These are phyloP conservation scores for Branchellion lobata DNA, from an alignment of 2,888 invertebrate species.

Conservation along the genomic window DNA sequence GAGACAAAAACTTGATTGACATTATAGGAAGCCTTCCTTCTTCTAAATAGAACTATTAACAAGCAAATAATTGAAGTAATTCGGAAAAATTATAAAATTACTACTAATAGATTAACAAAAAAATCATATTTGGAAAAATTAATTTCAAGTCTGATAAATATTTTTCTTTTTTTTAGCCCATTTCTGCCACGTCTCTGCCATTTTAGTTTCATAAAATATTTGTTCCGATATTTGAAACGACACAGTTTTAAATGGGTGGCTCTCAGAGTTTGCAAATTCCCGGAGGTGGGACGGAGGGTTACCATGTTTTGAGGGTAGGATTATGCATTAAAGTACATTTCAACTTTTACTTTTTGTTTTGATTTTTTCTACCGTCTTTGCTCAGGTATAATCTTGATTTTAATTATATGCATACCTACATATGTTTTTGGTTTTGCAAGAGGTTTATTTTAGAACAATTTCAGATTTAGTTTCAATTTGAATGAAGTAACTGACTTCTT, in stretches of 20 bases:
- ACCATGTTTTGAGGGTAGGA: slow-evolving; percentile 61
- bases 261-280: slow-evolving; percentile 54
- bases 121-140: too few species aligned
- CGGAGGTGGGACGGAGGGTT: slow-evolving; percentile 62
- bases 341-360: neutral
- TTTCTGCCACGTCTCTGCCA: slow-evolving; percentile 25
- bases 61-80: neutral
- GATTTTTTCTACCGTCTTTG: neutral
- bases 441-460: neutral
- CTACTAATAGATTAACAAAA: too few species aligned
- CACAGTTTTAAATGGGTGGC: slow-evolving; percentile 40
- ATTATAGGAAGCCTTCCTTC: neutral
- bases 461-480: neutral
- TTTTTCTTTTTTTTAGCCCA: neutral
- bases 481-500: neutral
- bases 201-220: neutral
- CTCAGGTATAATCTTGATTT: too few species aligned
- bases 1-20: slow-evolving; percentile 16
- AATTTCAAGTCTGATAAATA: neutral
- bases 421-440: neutral
- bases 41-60: neutral
- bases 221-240: neutral
- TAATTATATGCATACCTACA: neutral
- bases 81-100: too few species aligned
- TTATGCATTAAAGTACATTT: neutral